Conservation (phyloP, 2,797 vertebrate genomes). For the Paratrypauchen microcephalus region DNA sequence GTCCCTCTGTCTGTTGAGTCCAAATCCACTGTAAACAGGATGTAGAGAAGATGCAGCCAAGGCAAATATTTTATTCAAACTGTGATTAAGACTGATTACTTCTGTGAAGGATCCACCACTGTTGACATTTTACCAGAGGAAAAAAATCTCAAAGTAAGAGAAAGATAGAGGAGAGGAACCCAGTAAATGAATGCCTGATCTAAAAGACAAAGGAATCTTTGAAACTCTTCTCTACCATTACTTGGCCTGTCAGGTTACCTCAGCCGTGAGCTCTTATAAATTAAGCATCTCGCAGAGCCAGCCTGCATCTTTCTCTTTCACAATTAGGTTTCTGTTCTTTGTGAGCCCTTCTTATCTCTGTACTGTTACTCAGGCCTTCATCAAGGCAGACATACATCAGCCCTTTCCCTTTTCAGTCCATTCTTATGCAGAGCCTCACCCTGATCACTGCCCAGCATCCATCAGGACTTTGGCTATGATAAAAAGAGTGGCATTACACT, state of each 20-base stretch:
- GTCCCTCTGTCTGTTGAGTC: slow-evolving; percentile 12
- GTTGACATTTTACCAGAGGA: slow-evolving; percentile 36
- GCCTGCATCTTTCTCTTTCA: slow-evolving; percentile 54
- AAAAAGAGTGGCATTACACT: slow-evolving; percentile 11
- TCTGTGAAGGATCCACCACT: slow-evolving; percentile 35
- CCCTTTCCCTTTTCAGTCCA: slow-evolving; percentile 44
- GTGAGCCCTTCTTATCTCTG: slow-evolving; percentile 60
- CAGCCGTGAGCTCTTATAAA: slow-evolving; percentile 68
- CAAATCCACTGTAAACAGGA: slow-evolving; percentile 42
- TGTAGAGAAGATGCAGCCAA: slow-evolving; percentile 36
- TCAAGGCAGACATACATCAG: slow-evolving; percentile 56
- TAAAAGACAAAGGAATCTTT: slow-evolving; percentile 67
- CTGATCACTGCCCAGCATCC: slow-evolving; percentile 41
- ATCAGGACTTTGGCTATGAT: slow-evolving; percentile 42
- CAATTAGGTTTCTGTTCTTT: slow-evolving; percentile 69
- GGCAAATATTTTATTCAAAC: slow-evolving; percentile 57
- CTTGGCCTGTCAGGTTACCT: slow-evolving; percentile 68
- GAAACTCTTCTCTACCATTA: slow-evolving; percentile 70
- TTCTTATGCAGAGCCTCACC: slow-evolving; percentile 51
- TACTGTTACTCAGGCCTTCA: slow-evolving; percentile 53
- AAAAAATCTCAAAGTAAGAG: slow-evolving; percentile 37
- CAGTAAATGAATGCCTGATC: slow-evolving; percentile 59
- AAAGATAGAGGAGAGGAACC: slow-evolving; percentile 55
- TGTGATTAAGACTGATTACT: slow-evolving; percentile 63
- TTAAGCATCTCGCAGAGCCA: slow-evolving; percentile 71